Conservation (phyloP, 2,797 vertebrate genomes). For the Parambassis ranga region DNA sequence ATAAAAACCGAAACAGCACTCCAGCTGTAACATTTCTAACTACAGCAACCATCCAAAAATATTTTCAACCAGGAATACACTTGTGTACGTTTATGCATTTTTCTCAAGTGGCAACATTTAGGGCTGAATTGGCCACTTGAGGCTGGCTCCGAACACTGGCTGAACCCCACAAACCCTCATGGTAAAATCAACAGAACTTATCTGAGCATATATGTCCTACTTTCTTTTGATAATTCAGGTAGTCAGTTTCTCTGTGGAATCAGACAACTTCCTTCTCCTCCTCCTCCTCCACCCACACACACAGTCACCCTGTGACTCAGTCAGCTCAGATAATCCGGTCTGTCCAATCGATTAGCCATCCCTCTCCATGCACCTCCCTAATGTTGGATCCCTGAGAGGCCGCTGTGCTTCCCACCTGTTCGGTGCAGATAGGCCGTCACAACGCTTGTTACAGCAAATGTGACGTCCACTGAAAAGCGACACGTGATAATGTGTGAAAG, state of each 20-base stretch:
- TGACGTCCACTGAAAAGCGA: constrained; percentile 14
- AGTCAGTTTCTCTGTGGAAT: constrained; percentile 19
- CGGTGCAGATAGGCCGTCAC: constrained; percentile 35
- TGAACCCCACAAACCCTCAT: too few species aligned
- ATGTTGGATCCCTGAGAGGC: constrained; percentile 44
- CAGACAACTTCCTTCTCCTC: background rate
- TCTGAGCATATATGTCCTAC: too few species aligned
- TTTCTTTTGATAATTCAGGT: background rate
- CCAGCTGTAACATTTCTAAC: too few species aligned
- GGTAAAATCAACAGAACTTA: too few species aligned
- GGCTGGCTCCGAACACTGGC: too few species aligned
- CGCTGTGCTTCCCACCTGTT: constrained; percentile 66
- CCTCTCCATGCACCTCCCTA: constrained; percentile 37
- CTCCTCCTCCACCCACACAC: background rate
- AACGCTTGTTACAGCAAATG: constrained; percentile 16
- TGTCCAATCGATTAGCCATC: constrained; percentile 68
- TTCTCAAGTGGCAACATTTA: too few species aligned
- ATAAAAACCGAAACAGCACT: background rate
- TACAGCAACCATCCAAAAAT: too few species aligned
- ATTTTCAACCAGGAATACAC: too few species aligned
- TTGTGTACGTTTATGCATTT: too few species aligned
- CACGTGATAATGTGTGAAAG: constrained; percentile 44
- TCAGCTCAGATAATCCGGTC: constrained; percentile 60
- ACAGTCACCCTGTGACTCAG: constrained; percentile 43
- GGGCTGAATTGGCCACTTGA: too few species aligned